Percentiles rank a stretch among this genome's conserved stretches.
These are phyloP conservation scores for Lasioglossum zephyrum DNA, from an alignment of 2,888 invertebrate species.

Conservation along the genomic window DNA sequence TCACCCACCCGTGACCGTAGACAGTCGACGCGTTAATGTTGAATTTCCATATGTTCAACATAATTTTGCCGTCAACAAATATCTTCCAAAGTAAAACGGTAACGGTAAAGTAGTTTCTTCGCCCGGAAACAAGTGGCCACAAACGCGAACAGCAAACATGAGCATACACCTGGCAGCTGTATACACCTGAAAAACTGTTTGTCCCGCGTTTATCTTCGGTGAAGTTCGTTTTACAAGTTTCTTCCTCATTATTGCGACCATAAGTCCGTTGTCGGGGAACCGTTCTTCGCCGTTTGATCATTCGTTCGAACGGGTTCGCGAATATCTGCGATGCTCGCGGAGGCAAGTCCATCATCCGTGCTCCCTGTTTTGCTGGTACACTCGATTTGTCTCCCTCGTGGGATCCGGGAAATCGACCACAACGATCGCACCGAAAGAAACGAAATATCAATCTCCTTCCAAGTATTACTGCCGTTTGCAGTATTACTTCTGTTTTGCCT, in stretches of 20 bases:
- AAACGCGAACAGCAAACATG: not conserved
- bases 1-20: not conserved
- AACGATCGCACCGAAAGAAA: slow-evolving; percentile 53
- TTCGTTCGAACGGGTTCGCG: not conserved
- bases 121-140: not conserved
- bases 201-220: not conserved
- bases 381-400: slow-evolving; percentile 27
- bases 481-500: slow-evolving; percentile 53
- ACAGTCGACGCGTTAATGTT: not conserved
- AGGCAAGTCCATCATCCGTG: not conserved
- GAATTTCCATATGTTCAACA: not conserved
- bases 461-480: slow-evolving; percentile 38
- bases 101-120: not conserved
- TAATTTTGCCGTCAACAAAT: not conserved
- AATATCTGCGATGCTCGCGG: not conserved
- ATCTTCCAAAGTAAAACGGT: not conserved
- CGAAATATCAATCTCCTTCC: slow-evolving; percentile 60
- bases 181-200: not conserved
- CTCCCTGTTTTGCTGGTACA: slow-evolving; percentile 18
- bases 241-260: slow-evolving; percentile 2
- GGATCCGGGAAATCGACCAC: slow-evolving; percentile 51
- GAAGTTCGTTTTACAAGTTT: slow-evolving; percentile 1
- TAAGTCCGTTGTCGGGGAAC: not conserved
- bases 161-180: not conserved
- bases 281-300: slow-evolving; percentile 10